A percentile compares a stretch with the other conserved stretches of the same genome.
phyloP scores from a whole-genome alignment of 1,140 invertebrate genomes.

The Gryllus bimaculatus region DNA sequence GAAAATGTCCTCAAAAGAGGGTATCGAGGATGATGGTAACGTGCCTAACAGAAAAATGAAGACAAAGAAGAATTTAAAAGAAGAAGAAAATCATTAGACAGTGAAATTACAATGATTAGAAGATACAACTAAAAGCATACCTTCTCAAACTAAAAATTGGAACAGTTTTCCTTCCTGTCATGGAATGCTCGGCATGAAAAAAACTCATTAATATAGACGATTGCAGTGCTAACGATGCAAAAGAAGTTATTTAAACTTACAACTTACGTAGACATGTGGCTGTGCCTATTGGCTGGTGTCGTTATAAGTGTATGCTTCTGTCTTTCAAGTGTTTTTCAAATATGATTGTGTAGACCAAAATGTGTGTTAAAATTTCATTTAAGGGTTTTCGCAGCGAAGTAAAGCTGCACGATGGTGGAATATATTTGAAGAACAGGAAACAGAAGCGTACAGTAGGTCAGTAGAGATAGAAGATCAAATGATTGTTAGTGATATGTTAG shows the following conservation, averaged over 20 bases:
- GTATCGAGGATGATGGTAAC: not conserved
- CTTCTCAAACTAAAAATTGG: not conserved
- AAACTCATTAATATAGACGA: constrained; percentile 23
- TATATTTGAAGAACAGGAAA: constrained; percentile 16
- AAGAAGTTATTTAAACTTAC: constrained; percentile 30
- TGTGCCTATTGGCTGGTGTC: constrained; percentile 36
- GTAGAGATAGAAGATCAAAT: not conserved
- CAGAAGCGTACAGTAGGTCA: not conserved
- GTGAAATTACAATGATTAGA: not conserved
- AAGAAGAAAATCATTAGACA: not conserved
- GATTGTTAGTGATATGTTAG: not conserved
- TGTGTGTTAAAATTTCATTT: constrained; percentile 31
- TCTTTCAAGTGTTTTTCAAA: constrained; percentile 34
- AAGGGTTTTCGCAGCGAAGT: not conserved
- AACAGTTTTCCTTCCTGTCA: constrained; percentile 13
- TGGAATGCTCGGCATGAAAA: constrained; percentile 16
- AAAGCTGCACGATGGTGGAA: constrained; percentile 15
- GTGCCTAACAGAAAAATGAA: not conserved
- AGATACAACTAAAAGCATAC: not conserved
- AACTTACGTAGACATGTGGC: constrained; percentile 36
- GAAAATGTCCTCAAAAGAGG: not conserved
- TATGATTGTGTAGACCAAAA: constrained; percentile 34
- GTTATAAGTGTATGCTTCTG: constrained; percentile 37
- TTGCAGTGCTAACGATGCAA: constrained; percentile 34
- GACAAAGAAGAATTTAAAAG: not conserved